phyloP scores from a whole-genome alignment of 2,888 invertebrate genomes.

The Athripsodes cinereus region DNA sequence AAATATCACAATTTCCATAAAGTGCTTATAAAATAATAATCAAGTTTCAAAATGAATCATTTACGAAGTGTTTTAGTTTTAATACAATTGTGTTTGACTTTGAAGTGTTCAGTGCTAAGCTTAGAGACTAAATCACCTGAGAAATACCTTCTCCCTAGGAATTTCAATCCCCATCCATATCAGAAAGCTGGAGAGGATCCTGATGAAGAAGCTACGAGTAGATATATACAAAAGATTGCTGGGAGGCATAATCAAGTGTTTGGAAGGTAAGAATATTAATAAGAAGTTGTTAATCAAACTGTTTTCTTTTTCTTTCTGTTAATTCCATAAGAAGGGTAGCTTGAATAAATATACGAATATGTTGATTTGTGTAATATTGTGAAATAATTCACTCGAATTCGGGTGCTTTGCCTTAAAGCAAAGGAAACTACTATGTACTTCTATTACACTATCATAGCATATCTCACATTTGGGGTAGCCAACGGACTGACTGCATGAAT shows the following conservation, averaged over 20 bases:
- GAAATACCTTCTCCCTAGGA: constrained; percentile 15
- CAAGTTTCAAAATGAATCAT: not conserved
- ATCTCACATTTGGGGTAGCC: too few species aligned
- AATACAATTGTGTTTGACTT: not conserved
- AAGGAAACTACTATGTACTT: too few species aligned
- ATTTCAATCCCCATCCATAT: constrained; percentile 20
- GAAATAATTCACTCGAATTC: too few species aligned
- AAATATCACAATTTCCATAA: too few species aligned
- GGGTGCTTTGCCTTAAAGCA: too few species aligned
- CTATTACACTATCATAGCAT: too few species aligned
- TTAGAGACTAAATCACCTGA: constrained; percentile 14
- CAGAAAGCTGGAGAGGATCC: not conserved
- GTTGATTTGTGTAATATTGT: too few species aligned
- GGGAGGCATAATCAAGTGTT: not conserved
- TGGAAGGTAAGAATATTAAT: constrained; percentile 13
- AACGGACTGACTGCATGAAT: too few species aligned
- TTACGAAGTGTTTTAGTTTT: not conserved
- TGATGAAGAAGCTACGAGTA: not conserved
- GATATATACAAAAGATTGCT: constrained; percentile 1
- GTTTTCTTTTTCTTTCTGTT: too few species aligned
- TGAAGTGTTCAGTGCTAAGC: not conserved
- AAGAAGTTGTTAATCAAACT: too few species aligned
- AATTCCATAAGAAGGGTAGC: too few species aligned
- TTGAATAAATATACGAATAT: too few species aligned
- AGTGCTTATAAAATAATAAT: not conserved